These are phyloP conservation scores for Rhyzopertha dominica DNA, from an alignment of 1,140 invertebrate genomes.

Conservation along the genomic window DNA sequence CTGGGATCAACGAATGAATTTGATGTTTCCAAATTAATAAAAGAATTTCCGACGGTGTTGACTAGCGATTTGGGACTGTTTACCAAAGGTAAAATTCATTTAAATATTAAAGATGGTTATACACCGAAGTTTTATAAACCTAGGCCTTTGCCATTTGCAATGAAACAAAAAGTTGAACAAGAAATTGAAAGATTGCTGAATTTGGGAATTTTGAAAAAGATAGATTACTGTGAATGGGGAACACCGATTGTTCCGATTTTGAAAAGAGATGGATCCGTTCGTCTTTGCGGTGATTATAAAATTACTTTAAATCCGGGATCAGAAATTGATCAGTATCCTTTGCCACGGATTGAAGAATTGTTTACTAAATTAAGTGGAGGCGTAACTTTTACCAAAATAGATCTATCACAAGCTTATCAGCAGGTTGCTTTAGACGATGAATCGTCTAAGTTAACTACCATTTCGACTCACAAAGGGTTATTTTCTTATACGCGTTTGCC, in stretches of 20 bases:
- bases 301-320: constrained; percentile 31
- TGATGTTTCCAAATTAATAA: too few species aligned
- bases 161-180: constrained; percentile 40
- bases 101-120: constrained; percentile 18
- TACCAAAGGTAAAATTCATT: constrained; percentile 10
- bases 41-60: background rate
- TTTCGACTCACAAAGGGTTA: constrained; percentile 25
- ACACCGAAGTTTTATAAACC: constrained; percentile 38
- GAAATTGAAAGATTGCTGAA: constrained; percentile 42
- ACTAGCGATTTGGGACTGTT: background rate
- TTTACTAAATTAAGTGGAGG: constrained; percentile 33
- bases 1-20: too few species aligned
- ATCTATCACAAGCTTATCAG: constrained; percentile 43
- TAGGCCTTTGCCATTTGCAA: constrained; percentile 37
- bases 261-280: constrained; percentile 43
- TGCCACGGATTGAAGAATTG: constrained; percentile 38
- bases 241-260: constrained; percentile 47
- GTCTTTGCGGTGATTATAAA: constrained; percentile 32
- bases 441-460: constrained; percentile 19
- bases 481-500: constrained; percentile 44
- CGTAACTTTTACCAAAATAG: constrained; percentile 39
- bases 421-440: constrained; percentile 39
- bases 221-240: constrained; percentile 41
- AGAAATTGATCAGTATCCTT: constrained; percentile 25
- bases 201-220: constrained; percentile 30